phyloP scores from a whole-genome alignment of 1,140 invertebrate genomes.

The Calephelis nemesis region DNA sequence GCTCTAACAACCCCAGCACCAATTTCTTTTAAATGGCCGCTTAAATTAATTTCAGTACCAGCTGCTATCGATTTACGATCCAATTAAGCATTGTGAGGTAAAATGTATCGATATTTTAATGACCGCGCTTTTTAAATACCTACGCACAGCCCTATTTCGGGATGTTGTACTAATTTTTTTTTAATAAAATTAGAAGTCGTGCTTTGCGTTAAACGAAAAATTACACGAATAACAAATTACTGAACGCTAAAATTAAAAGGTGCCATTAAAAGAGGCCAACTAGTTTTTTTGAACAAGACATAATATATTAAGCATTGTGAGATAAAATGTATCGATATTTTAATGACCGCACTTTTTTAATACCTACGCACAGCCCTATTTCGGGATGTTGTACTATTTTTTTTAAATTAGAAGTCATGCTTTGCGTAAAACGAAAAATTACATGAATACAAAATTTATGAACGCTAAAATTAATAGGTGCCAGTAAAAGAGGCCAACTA shows the following conservation, averaged over 20 bases:
- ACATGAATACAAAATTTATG: no score
- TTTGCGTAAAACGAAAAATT: no score
- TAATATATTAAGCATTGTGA: conserved; percentile 46
- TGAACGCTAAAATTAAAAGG: no score
- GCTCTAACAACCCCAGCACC: conserved; percentile 49
- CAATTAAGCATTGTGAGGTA: conserved; percentile 57
- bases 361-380: background rate
- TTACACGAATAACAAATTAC: no score
- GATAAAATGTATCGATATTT: conserved; percentile 35
- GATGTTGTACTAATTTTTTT: background rate
- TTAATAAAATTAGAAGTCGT: no score
- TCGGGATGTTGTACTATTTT: background rate
- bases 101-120: conserved; percentile 31
- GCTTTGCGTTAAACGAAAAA: no score
- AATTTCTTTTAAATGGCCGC: conserved; percentile 61
- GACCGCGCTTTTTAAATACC: conserved; percentile 10
- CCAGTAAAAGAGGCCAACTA: no score
- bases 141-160: background rate
- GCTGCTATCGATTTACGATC: conserved; percentile 67
- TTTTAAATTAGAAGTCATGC: no score
- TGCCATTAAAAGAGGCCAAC: no score
- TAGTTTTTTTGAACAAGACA: no score
- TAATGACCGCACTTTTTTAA: conserved; percentile 18
- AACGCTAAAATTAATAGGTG: no score
- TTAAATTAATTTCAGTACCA: conserved; percentile 63